Base-by-base conservation (phyloP, 1,140 invertebrate species). In the Propsilocerus akamusi region DNA sequence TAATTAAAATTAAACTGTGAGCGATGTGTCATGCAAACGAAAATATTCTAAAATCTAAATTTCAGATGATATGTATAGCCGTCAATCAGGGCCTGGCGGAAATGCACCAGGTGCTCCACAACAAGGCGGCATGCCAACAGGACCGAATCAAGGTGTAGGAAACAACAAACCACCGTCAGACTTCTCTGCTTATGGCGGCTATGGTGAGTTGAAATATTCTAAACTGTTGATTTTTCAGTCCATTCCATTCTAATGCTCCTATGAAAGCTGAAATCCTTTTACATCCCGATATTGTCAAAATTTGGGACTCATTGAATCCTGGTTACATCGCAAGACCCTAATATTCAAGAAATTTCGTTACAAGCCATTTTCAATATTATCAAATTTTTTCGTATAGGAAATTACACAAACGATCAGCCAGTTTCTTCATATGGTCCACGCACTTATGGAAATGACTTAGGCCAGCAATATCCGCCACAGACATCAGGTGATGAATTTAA, bases 141-240 rank as follows among this genome's bases (percentile, higher is more conserved):
- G 63, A 6, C 63, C 63, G 5, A 60, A 60, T 3, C 63, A 63
- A 34, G 63, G 59, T 41, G 63, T 63, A 24, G 63, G 61, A 2
- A 65, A 65, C 22, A 41, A 41, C 11, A 41, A 41, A 17, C 8
- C 8, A 53, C 63, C 61, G 7, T 61, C 63, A 26, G 64, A 63
- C 14, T 63, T 65, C 49, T 65, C 65, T 51, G 63, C 65, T 48
- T 65, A 65, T 49, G 63, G 63, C 52, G 63, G 63, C 53, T 65
- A 65, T 54, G 63, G 63, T 11, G 65, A 63, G n/a, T 41, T 7
- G 23, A 63, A 61, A n/a, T n/a, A n/a, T n/a, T n/a, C n/a, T n/a
- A n/a, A n/a, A n/a, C n/a, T n/a, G n/a, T n/a, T n/a, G n/a, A n/a
- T n/a, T n/a, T n/a, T n/a, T n/a, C n/a, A n/a, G n/a, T n/a, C n/a